phyloP scores from a whole-genome alignment of 2,113 vertebrate genomes.

The Brachionichthys hirsutus region DNA sequence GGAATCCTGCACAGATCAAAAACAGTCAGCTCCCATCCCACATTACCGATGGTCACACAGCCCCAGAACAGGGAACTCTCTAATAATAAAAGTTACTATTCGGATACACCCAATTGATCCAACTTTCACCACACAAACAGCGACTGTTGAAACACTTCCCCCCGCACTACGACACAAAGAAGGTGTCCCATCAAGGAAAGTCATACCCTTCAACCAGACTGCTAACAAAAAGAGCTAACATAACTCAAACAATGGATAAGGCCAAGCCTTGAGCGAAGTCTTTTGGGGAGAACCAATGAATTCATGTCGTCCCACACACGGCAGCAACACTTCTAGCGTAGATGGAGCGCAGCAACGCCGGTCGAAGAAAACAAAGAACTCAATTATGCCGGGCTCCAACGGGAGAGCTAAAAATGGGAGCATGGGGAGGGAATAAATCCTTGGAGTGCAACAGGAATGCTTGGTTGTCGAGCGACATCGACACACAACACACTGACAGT shows the following conservation, averaged over 20 bases:
- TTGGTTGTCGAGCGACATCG: conserved; percentile 48
- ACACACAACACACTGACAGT: conserved; percentile 63
- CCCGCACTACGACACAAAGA: neutral
- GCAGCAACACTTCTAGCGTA: conserved; percentile 25
- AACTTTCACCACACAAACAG: neutral
- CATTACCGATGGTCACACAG: neutral
- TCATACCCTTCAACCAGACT: conserved; percentile 20
- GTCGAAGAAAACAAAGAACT: conserved; percentile 71
- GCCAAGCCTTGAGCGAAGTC: conserved; percentile 29
- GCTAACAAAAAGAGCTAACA: conserved; percentile 9
- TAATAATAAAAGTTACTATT: neutral
- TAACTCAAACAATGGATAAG: conserved; percentile 49
- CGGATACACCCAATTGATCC: neutral
- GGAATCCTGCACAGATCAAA: neutral
- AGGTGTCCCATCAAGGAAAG: conserved; percentile 5
- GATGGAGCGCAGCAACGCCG: conserved; percentile 34
- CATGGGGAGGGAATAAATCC: conserved; percentile 60
- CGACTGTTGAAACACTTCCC: neutral
- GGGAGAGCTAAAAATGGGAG: conserved; percentile 69
- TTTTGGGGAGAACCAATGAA: conserved; percentile 25
- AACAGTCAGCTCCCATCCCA: neutral
- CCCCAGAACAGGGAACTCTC: too few species aligned
- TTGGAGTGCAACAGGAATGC: conserved; percentile 66
- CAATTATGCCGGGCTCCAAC: conserved; percentile 68
- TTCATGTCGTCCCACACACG: conserved; percentile 41